Evolutionary conservation across 2,888 invertebrate species (phyloP), one percentile per base, ranked within the genome.

Genomic region (Sarcophaga subvicina): DNA sequence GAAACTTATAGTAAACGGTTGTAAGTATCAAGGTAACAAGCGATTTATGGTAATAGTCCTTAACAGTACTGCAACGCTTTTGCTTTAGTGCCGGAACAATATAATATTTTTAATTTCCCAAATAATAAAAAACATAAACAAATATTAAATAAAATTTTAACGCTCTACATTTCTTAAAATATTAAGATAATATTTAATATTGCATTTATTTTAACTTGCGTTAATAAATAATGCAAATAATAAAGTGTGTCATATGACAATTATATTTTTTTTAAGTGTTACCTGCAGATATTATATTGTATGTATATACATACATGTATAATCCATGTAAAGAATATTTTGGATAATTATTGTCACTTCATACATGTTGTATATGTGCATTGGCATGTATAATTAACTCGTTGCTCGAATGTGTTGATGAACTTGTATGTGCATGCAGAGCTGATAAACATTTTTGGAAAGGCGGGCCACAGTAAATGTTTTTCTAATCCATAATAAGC

Each of bases 161-260:
- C 76, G 63, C 71, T 45, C 75, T 45, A 76, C 45, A 37, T 37
- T 37, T 37, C 37, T 76, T 82, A 76, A 20, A 70, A 47, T 71
- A 71, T 47, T 49, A 71, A 77, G 82, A 82, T 82, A 71, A 77
- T 47, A 71, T 60, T 70, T 64, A 64, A 67, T 45, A 14, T 54
- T 1, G 17, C n/a, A 45, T 47, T 25, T 66, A 37, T 63, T 72
- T 80, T 47, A 27, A 80, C 71, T 71, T 72, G 71, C 72, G 25
- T 66, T 72, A 63, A 27, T n/a, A 17, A 59, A 20, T 47, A 71
- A 27, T 76, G 66, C 49, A 82, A 66, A 82, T 66, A 82, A 14
- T 66, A 71, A 66, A 45, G 25, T 72, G 20, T 67, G 66, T 77
- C 72, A 67, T 25, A 72, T 66, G 47, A 60, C 12, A 60, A 64